Conservation (phyloP, 2,888 invertebrate genomes). For the Chrysotoxum bicinctum region DNA sequence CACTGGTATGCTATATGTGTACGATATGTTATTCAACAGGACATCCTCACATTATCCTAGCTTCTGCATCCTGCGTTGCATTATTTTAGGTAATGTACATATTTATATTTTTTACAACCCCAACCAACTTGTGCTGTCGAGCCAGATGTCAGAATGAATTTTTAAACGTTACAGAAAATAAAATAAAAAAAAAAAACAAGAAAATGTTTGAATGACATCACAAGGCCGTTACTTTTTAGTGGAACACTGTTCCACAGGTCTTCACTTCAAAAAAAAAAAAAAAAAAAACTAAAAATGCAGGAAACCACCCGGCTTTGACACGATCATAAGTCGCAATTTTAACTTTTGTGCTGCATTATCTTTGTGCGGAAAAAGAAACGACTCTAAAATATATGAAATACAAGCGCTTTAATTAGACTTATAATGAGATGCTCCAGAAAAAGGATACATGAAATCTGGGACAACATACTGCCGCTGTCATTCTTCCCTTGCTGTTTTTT, state of each 20-base stretch:
- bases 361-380: constrained; percentile 13
- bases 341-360: constrained; percentile 4
- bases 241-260: constrained; percentile 10
- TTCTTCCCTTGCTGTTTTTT: constrained; percentile 21
- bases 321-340: constrained; percentile 30
- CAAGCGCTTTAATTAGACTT: constrained; percentile 64
- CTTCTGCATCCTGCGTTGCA: constrained; percentile 11
- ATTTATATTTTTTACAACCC: background rate
- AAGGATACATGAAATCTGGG: constrained; percentile 42
- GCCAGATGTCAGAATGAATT: constrained; percentile 17
- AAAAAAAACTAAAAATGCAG: constrained; percentile 7
- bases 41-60: constrained; percentile 1
- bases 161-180: background rate
- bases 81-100: background rate
- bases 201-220: constrained; percentile 41
- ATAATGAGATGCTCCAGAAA: constrained; percentile 70
- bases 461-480: constrained; percentile 65
- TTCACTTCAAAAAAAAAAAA: background rate
- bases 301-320: constrained; percentile 37
- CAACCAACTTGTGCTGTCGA: background rate
- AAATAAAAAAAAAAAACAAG: background rate
- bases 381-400: constrained; percentile 50
- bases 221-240: constrained; percentile 45
- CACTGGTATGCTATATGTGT: background rate
- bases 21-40: background rate